These are phyloP conservation scores for Ophioninae sp. DNA, from an alignment of 2,888 invertebrate species.

Conservation along the genomic window DNA sequence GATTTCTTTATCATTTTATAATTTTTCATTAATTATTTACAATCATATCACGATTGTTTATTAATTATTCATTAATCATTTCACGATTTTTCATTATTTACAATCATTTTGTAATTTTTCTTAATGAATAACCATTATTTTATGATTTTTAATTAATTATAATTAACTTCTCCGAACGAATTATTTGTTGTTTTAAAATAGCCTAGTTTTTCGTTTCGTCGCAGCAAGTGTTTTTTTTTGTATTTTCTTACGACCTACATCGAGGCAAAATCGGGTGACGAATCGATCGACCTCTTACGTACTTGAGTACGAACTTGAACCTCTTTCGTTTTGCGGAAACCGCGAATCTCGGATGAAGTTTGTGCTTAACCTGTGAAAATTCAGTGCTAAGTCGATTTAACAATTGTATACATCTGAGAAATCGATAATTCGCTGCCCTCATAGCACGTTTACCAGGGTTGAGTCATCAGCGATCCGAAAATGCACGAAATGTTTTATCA, in stretches of 20 bases:
- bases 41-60: no score
- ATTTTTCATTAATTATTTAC: no score
- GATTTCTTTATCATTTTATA: no score
- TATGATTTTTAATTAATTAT: no score
- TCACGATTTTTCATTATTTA: no score
- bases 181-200: no score
- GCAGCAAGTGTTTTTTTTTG: background rate
- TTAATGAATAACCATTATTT: no score
- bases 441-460: background rate
- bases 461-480: constrained; percentile 17
- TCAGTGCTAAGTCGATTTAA: constrained; percentile 1
- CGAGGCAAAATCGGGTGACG: background rate
- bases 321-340: background rate
- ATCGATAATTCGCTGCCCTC: constrained; percentile 7
- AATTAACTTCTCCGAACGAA: no score
- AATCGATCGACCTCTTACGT: background rate
- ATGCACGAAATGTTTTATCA: constrained; percentile 23
- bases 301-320: background rate
- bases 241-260: background rate
- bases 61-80: no score
- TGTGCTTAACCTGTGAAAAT: background rate
- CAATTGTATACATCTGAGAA: background rate
- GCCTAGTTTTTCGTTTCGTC: no score
- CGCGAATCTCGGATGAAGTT: background rate
- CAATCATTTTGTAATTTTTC: no score